These are phyloP conservation scores for Isaurus tuberculatus DNA, from an alignment of 92 coral and sea anemone genomes.

Conservation along the genomic window DNA sequence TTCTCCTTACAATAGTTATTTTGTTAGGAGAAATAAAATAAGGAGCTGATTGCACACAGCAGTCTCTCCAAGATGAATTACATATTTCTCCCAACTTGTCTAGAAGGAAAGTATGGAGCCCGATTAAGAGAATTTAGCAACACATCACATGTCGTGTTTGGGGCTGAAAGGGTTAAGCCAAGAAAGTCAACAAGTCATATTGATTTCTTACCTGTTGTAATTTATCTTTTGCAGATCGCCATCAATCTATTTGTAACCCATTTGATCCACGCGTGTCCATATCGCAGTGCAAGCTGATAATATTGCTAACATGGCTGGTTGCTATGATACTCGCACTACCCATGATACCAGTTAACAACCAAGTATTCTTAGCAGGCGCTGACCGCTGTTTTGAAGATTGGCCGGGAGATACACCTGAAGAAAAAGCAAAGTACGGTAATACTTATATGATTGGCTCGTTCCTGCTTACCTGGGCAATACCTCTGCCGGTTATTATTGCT, in stretches of 20 bases:
- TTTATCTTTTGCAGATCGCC: conserved; percentile 77
- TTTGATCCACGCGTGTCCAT: conserved; percentile 87
- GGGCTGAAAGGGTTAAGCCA: too few relatives aligned
- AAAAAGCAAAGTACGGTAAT: neutral
- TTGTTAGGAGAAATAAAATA: too few relatives aligned
- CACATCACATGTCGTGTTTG: too few relatives aligned
- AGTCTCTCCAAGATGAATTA: too few relatives aligned
- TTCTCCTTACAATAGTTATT: too few relatives aligned
- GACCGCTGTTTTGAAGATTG: conserved; percentile 69
- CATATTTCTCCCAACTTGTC: too few relatives aligned
- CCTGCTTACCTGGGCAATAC: conserved; percentile 90
- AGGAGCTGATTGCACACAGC: too few relatives aligned
- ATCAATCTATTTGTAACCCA: conserved; percentile 93
- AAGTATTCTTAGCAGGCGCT: neutral
- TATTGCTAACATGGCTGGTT: conserved; percentile 89
- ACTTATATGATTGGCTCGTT: conserved; percentile 71
- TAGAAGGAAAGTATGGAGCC: too few relatives aligned
- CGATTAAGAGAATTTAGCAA: too few relatives aligned
- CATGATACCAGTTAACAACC: conserved; percentile 76
- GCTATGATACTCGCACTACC: conserved; percentile 93
- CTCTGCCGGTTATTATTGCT: conserved; percentile 82
- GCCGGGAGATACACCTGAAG: conserved; percentile 52
- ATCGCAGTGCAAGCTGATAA: conserved; percentile 79
- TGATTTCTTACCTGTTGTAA: neutral
- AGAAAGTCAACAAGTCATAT: neutral